phyloP scores from a whole-genome alignment of 2,888 invertebrate genomes.

The Philaethria dido region DNA sequence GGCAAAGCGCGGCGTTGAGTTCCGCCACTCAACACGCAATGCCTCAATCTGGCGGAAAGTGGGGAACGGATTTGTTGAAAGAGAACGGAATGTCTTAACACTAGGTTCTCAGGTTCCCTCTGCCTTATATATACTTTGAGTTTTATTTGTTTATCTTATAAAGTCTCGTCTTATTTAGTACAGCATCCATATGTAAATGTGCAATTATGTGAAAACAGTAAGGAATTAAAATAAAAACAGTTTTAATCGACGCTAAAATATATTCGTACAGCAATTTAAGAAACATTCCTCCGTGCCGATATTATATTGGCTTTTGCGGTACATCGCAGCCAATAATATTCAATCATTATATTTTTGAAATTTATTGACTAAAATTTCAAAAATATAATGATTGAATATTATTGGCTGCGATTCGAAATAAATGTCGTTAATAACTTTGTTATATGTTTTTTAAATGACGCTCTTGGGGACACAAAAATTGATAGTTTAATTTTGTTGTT shows the following conservation, averaged over 20 bases:
- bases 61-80: no score
- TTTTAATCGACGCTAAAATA: slow-evolving; percentile 2
- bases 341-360: slow-evolving; percentile 47
- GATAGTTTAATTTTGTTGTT: slow-evolving; percentile 75
- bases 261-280: slow-evolving; percentile 19
- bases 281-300: slow-evolving; percentile 4
- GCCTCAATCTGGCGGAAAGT: no score
- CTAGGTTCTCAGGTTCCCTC: no score
- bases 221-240: not conserved
- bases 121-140: no score
- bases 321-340: slow-evolving; percentile 43
- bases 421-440: slow-evolving; percentile 60
- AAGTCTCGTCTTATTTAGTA: not conserved
- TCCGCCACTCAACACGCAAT: no score
- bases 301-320: slow-evolving; percentile 41
- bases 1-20: no score
- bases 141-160: no score
- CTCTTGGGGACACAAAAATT: slow-evolving; percentile 71
- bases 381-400: slow-evolving; percentile 45
- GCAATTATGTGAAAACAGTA: no score
- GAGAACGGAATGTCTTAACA: no score
- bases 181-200: not conserved
- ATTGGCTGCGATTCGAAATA: slow-evolving; percentile 47
- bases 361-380: slow-evolving; percentile 51
- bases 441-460: slow-evolving; percentile 61